Conservation (phyloP, 2,888 invertebrate species). For the Zonitis immaculata region DNA sequence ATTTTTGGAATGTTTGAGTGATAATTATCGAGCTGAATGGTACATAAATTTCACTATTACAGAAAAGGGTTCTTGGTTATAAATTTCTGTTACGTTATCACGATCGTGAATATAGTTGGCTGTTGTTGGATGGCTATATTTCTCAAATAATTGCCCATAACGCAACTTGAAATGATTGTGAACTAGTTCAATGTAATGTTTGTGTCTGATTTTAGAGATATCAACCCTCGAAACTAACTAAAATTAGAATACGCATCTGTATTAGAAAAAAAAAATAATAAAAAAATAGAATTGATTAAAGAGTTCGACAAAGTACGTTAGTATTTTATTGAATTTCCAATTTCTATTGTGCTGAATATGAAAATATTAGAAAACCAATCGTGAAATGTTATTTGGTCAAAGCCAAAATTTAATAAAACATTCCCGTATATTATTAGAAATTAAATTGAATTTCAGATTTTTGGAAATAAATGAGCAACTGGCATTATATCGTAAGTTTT, state of each 20-base stretch:
- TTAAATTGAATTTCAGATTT: background rate
- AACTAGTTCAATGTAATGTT: background rate
- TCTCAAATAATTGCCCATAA: background rate
- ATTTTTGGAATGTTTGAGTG: background rate
- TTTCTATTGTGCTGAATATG: background rate
- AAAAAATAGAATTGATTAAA: background rate
- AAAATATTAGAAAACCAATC: background rate
- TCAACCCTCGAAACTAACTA: background rate
- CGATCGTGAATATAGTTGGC: background rate
- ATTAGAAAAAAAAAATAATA: too few species aligned
- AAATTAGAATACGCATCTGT: background rate
- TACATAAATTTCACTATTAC: background rate
- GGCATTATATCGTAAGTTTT: slow-evolving; percentile 2
- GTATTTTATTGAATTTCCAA: background rate
- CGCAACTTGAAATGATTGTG: background rate
- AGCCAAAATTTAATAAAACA: background rate
- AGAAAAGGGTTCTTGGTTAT: background rate
- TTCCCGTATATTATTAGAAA: background rate
- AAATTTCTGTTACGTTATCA: background rate
- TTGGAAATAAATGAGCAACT: background rate
- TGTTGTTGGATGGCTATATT: background rate
- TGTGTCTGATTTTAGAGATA: background rate
- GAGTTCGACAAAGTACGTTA: background rate
- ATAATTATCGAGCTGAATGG: background rate
- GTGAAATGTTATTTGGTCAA: background rate